Conservation (phyloP, 1,140 invertebrate genomes). For the Acromyrmex echinatior region DNA sequence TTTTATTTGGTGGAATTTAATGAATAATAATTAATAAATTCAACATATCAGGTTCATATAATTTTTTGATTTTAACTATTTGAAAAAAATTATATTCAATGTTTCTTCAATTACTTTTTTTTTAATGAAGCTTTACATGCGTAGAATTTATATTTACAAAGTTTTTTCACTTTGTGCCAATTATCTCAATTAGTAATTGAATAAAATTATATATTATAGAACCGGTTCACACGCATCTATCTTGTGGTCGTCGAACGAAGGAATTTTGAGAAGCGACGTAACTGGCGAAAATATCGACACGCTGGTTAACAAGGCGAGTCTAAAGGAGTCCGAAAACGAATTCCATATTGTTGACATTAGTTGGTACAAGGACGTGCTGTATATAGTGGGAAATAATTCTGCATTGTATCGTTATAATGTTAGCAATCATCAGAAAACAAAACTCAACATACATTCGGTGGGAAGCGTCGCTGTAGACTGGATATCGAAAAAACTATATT, state of each 20-base stretch:
- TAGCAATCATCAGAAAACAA: conserved; percentile 87
- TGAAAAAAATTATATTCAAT: not conserved
- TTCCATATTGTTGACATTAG: conserved; percentile 89
- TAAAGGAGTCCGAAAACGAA: conserved; percentile 85
- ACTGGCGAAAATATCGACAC: conserved; percentile 90
- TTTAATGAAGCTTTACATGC: not conserved
- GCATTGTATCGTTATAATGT: conserved; percentile 91
- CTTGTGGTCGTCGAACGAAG: conserved; percentile 91
- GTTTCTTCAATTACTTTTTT: not conserved
- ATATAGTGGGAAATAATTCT: conserved; percentile 92
- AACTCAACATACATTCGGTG: conserved; percentile 90
- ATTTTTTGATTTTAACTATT: not conserved
- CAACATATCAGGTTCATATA: not conserved
- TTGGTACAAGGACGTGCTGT: conserved; percentile 90
- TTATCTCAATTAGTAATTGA: conserved; percentile 7
- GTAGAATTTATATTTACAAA: not conserved
- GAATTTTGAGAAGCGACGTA: conserved; percentile 91
- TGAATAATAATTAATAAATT: not conserved
- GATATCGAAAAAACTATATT: conserved; percentile 95
- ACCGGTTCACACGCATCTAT: conserved; percentile 88
- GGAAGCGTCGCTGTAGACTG: conserved; percentile 95
- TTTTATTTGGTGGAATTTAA: not conserved
- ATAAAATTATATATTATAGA: conserved; percentile 53
- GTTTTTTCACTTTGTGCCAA: not conserved
- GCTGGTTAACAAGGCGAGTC: conserved; percentile 88